Conservation (phyloP, 2,888 invertebrate species). For the Chydorus sphaericus region DNA sequence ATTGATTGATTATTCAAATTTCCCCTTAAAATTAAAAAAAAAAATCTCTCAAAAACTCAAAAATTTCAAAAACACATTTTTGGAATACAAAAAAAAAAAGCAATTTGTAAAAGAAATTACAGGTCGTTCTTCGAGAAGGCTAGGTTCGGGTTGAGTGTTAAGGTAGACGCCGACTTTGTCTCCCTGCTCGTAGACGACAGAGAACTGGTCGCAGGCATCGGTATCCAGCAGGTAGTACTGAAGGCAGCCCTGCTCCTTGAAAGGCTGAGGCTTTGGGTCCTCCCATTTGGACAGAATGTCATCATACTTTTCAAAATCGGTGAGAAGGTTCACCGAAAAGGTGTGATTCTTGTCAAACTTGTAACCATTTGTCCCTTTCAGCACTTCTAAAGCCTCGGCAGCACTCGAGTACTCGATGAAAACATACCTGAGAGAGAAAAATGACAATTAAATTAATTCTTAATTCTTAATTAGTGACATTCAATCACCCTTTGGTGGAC, state of each 20-base stretch:
- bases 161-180: conserved; percentile 72
- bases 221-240: conserved; percentile 84
- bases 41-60: background rate
- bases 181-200: conserved; percentile 59
- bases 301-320: conserved; percentile 85
- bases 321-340: conserved; percentile 82
- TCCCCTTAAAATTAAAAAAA: background rate
- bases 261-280: conserved; percentile 73
- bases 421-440: conserved; percentile 44
- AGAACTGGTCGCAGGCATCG: conserved; percentile 91
- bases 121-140: conserved; percentile 61
- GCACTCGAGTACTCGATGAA: conserved; percentile 82
- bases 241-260: conserved; percentile 81
- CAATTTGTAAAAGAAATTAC: conserved; percentile 32
- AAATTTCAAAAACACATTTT: background rate
- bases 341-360: conserved; percentile 92
- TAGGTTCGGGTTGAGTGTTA: conserved; percentile 77
- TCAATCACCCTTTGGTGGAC: conserved; percentile 56
- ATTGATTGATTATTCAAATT: background rate
- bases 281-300: conserved; percentile 87
- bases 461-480: background rate
- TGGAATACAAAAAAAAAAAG: background rate
- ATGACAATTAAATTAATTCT: background rate
- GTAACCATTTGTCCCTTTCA: conserved; percentile 74
- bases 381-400: conserved; percentile 71